Base-by-base conservation (phyloP, 2,113 vertebrate genomes). In the Tautogolabrus adspersus region DNA sequence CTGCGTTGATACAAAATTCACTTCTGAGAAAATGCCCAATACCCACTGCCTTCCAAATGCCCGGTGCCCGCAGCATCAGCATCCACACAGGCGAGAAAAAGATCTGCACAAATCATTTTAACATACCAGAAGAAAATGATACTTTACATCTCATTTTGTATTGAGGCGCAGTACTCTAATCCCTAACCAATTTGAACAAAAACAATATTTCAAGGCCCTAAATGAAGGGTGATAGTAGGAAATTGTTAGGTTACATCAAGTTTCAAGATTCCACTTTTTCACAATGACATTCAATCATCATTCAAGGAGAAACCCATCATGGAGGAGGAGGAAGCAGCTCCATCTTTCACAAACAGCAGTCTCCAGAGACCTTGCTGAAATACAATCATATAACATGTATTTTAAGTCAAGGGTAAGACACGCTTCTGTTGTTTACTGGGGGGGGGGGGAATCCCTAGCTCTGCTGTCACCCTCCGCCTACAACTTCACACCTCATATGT, bases 401-500 rank as follows among this genome's bases (percentile, higher is more conserved):
- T 52, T 22, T 23, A 44, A 60, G n/a, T 15, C 57, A 49, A 44
- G 49, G 49, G 10, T 40, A 54, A 12, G 60, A 68, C 47, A 44
- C 5, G 9, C 1, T 16, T 23, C 46, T 57, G 52, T 58, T 61
- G 46, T 78, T 75, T 71, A 62, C 22, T 8, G 16, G 23, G 15
- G 23, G 19, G 23, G 26, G 4, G 26, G 26, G 26, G 26, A 70
- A 61, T n/a, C 3, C n/a, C n/a, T 34, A 56, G 15, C 51, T 40
- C 44, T 49, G 58, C 55, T 21, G 16, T 56, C 22, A 78, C 34
- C n/a, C 40, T 44, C 75, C 51, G 12, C 69, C 65, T 37, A 68
- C 78, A 37, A n/a, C 61, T 72, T 88, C 68, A 74, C 64, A 59
- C 54, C 62, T 23, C 26, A 66, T 61, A 42, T 44, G 57, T 37